Evolutionary conservation across 2,113 vertebrate genomes (phyloP), one percentile per base, ranked within the genome.

Genomic region (Lontra canadensis): DNA sequence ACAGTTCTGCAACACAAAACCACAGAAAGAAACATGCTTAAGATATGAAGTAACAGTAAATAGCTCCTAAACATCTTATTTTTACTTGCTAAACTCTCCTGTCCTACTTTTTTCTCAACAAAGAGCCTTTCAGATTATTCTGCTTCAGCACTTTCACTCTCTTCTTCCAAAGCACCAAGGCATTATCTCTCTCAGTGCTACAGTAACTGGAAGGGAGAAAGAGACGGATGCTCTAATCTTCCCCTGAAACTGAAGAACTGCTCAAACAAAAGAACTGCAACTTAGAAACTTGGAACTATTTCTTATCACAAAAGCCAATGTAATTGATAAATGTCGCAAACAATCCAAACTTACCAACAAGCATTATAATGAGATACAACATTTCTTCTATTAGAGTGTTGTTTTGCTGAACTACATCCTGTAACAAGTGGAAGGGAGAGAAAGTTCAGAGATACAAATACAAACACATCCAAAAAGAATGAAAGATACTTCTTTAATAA

Each of bases 361-460:
- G 99, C 99, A 99, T 99, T 98, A 99, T 99, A 98, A 99, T 99
- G 97, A 99, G 99, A 95, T 99, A 99, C 0, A 99, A 98, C 99
- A 99, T 99, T 98, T 99, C 99, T 97, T 99, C 99, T n/a, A 99
- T 99, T 61, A 99, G 99, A 61, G 99, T 99, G 98, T 99, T 99
- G 98, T 99, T 99, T 98, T 99, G 99, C 97, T 99, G 99, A 94
- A 99, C 98, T 65, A 99, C 98, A 97, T 99, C 99, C 99, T 99
- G 87, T 95, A 98, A 97, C 44, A 96, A 96, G 92, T 0, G 86
- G 55, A 74, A 26, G n/a, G 39, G 39, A 81, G 9, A 92, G 6
- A 87, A 81, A 39, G 49, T 47, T 80, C 69, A 82, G n/a, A 90
- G 74, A 69, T 93, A 94, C 81, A 21, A 97, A 87, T 55, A 79